These are phyloP conservation scores for Astyanax mexicanus DNA, from an alignment of 2,797 vertebrate species.

Conservation along the genomic window DNA sequence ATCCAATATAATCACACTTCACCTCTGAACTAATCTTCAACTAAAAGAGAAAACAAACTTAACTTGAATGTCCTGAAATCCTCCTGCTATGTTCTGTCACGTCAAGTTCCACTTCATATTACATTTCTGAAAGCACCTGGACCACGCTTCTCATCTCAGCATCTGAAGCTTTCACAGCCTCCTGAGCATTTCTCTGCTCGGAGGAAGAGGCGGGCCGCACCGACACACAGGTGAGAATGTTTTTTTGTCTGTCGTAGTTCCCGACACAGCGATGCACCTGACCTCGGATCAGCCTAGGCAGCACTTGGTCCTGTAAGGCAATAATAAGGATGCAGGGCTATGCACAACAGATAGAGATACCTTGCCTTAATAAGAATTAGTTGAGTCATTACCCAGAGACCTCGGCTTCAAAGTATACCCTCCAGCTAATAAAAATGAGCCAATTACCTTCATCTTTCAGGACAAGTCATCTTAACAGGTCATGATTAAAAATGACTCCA, in stretches of 20 bases:
- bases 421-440: background rate
- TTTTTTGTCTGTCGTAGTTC: conserved; percentile 85
- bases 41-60: conserved; percentile 2
- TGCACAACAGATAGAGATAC: background rate
- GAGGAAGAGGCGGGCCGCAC: conserved; percentile 84
- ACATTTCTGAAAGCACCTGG: conserved; percentile 83
- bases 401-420: background rate
- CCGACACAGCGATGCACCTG: conserved; percentile 92
- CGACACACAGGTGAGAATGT: conserved; percentile 88
- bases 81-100: background rate
- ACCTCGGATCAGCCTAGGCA: conserved; percentile 93
- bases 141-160: conserved; percentile 84
- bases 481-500: background rate
- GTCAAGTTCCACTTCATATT: conserved; percentile 40
- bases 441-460: background rate
- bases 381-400: background rate
- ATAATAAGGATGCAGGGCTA: no score
- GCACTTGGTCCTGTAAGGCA: conserved; percentile 84
- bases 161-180: conserved; percentile 85
- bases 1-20: background rate
- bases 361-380: background rate
- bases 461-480: background rate
- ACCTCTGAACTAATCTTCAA: conserved; percentile 19
- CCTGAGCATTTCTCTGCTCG: conserved; percentile 88
- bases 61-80: background rate